Base-by-base conservation (phyloP, 1,140 invertebrate species). In the Danaus plexippus region DNA sequence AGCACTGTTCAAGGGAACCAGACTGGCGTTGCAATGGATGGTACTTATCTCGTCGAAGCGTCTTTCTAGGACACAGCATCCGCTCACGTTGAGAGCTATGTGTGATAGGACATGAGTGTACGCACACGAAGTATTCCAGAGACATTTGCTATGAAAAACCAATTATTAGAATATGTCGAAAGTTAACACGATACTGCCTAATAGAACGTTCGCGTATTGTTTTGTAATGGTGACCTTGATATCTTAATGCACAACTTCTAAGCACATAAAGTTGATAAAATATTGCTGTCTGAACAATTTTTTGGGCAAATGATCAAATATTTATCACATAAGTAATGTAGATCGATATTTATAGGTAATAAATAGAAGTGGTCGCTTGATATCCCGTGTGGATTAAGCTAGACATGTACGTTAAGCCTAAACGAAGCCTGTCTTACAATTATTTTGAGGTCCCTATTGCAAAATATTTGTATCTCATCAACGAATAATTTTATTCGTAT, bases 41-140 rank as follows among this genome's bases (percentile, higher is more conserved):
- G 91, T 73, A 94, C 93, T 70, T 94, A 94, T 83, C 89, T 95
- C 71, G 93, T 95, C 70, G 93, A 95, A 83, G 93, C 93, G 69
- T 94, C 93, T 51, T 94, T 94, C 89, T 93, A 91, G 90, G 80
- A 76, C 46, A 77, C 74, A 66, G 68, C 80, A 12, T 63, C 80
- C 67, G 68, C 75, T 67, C 75, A 77, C 57, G 64, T 77, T 62
- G 78, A 84, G 67, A 84, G 75, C 75, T 83, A 80, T 57, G 78
- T 86, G 53, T 85, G 54, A 66, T 44, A 54, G 47, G 45, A 48
- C 56, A 47, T 57, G 22, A 54, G 15, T 63, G 57, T 64, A 44
- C 22, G 15, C 51, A 52, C 44, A 49, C 6, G 40, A 43, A 50
- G 18, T 11, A 48, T 48, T 43, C 42, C 57, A 53, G 57, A 62